These are phyloP conservation scores for Branchipolynoe longqiensis DNA, from an alignment of 2,888 invertebrate genomes.

Conservation along the genomic window DNA sequence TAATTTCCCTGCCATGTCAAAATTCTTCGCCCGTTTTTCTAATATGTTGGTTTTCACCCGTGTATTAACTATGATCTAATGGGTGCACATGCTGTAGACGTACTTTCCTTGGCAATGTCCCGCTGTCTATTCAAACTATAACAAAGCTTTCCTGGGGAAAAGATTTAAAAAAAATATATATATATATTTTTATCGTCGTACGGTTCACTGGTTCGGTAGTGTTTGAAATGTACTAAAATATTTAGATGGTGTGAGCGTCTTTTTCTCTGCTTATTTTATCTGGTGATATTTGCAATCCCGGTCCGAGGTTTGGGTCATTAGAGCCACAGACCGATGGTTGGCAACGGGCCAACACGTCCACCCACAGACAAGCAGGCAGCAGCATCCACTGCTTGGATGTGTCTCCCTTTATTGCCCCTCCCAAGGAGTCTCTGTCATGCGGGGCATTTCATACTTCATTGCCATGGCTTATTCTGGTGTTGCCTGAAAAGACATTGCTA, in stretches of 20 bases:
- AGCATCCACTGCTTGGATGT: too few relatives aligned
- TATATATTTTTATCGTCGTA: neutral
- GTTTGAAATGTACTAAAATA: conserved; percentile 40
- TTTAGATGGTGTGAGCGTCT: conserved; percentile 8
- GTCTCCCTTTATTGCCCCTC: too few relatives aligned
- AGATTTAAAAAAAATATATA: neutral
- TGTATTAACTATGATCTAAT: too few relatives aligned
- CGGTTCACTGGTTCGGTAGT: conserved; percentile 24
- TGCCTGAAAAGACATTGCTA: conserved; percentile 33
- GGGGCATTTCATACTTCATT: conserved; percentile 47
- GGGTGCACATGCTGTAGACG: too few relatives aligned
- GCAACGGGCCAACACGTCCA: neutral
- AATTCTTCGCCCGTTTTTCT: too few relatives aligned
- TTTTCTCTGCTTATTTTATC: conserved; percentile 9
- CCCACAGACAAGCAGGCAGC: neutral
- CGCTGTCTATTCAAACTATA: neutral
- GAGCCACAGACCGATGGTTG: neutral
- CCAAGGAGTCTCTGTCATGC: conserved; percentile 5
- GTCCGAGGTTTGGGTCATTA: conserved; percentile 15
- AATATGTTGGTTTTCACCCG: too few relatives aligned
- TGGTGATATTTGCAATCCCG: conserved; percentile 17
- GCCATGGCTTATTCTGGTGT: conserved; percentile 16
- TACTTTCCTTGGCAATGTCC: too few relatives aligned
- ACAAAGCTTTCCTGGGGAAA: conserved; percentile 12
- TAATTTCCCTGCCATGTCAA: too few relatives aligned